Evolutionary conservation across 2,797 vertebrate species (phyloP), one percentile per base, ranked within the genome.

Genomic region (Naso thynnoides): DNA sequence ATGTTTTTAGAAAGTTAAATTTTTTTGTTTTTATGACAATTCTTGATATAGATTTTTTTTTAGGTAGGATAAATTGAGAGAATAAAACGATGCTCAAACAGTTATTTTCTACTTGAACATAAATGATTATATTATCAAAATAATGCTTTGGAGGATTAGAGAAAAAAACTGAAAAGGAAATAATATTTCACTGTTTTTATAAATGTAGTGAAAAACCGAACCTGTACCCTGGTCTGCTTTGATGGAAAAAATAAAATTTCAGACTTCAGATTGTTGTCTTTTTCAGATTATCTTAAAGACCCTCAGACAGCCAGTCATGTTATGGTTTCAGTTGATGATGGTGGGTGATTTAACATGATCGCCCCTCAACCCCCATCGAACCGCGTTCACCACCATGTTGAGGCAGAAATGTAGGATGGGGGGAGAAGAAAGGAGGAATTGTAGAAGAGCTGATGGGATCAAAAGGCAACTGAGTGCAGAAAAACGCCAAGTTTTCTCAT

Each of bases 391-490:
- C 5, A 23, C 38, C 54, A 58, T 42, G 29, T 15, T 16, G 48
- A 70, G 44, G 53, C 61, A 78, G 54, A 74, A 41, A 44, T 9
- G 38, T 33, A 55, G 55, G 16, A 21, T 2, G 0, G 38, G 15
- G n/a, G 18, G 56, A 39, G 27, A 56, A 63, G 52, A 78, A 77
- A 63, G 59, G 50, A n/a, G 38, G 62, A 26, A 59, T 53, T 81
- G 62, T 74, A 39, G 42, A 38, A 36, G 44, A 48, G 45, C 64
- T 66, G 85, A 89, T 74, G 61, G 14, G 64, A 80, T 82, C 76
- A 71, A 77, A 82, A 78, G 24, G 52, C 54, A 54, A 54, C 24
- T 16, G 70, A 59, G 57, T n/a, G 23, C 39, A 24, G 52, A 78
- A 54, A 63, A 83, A 83, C 44, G 27, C 55, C 41, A 38, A 62